Conservation (phyloP, 2,797 vertebrate species). For the Typhlichthys eigenmanni region DNA sequence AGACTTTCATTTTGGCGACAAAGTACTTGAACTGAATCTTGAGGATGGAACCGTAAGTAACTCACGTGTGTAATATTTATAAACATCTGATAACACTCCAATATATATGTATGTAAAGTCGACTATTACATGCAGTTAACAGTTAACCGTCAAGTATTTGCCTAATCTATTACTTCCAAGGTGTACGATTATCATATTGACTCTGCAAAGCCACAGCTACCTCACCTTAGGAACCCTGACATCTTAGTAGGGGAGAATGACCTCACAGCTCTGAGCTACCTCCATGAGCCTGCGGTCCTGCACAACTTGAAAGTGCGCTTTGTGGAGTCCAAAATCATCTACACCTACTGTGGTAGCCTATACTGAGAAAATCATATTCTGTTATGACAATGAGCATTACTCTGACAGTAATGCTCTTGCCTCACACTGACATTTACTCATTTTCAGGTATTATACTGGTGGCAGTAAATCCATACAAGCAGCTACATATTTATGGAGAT, state of each 20-base stretch:
- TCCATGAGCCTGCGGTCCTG: constrained; percentile 93
- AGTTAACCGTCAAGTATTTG: background rate
- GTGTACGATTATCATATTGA: constrained; percentile 80
- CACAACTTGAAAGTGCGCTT: constrained; percentile 97
- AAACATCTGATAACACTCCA: no score
- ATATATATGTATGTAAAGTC: no score
- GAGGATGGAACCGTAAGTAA: constrained; percentile 90
- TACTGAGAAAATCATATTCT: constrained; percentile 27
- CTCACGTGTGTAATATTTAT: constrained; percentile 1
- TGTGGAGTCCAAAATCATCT: constrained; percentile 94
- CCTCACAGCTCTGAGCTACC: constrained; percentile 97
- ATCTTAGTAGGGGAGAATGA: constrained; percentile 99
- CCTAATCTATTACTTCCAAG: constrained; percentile 63
- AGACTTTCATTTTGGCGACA: constrained; percentile 82
- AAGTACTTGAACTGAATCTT: constrained; percentile 78
- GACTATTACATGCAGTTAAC: background rate
- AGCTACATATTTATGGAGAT: constrained; percentile 93
- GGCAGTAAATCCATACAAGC: constrained; percentile 95
- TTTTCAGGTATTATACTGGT: constrained; percentile 93
- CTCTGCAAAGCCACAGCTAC: constrained; percentile 74
- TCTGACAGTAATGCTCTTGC: background rate
- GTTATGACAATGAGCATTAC: background rate
- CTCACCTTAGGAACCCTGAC: constrained; percentile 93
- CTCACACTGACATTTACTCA: constrained; percentile 30
- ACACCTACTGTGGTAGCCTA: constrained; percentile 91